phyloP scores from a whole-genome alignment of 2,113 vertebrate species.

The Cololabis saira region DNA sequence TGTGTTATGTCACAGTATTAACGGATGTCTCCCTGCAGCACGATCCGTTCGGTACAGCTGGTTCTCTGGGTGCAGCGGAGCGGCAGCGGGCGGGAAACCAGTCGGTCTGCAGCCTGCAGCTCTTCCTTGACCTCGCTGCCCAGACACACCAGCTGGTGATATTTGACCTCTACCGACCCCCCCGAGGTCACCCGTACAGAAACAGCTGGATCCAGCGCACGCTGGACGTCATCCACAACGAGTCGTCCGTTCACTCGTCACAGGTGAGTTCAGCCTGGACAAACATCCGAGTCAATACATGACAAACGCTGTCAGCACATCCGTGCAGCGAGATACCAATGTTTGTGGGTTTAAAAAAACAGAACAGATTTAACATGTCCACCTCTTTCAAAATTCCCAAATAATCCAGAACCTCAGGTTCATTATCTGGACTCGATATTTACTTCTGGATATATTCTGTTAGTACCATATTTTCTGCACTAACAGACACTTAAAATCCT shows the following conservation, averaged over 20 bases:
- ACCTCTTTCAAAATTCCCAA: too few relatives aligned
- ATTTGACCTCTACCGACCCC: conserved; percentile 89
- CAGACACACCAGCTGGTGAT: conserved; percentile 80
- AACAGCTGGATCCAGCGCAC: conserved; percentile 82
- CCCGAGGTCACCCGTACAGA: conserved; percentile 84
- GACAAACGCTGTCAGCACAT: too few relatives aligned
- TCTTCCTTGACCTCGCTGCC: conserved; percentile 84
- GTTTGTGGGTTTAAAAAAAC: too few relatives aligned
- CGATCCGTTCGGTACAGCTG: conserved; percentile 81
- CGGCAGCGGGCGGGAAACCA: conserved; percentile 78
- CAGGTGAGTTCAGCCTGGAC: conserved; percentile 73
- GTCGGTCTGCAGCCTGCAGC: conserved; percentile 80
- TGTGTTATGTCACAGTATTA: conserved; percentile 12
- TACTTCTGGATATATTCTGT: too few relatives aligned
- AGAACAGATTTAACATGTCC: too few relatives aligned
- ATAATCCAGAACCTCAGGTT: too few relatives aligned
- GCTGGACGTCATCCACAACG: conserved; percentile 81
- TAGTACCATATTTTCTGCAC: too few relatives aligned
- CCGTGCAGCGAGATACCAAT: too few relatives aligned
- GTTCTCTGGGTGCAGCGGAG: conserved; percentile 74
- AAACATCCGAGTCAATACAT: too few relatives aligned
- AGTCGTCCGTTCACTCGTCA: conserved; percentile 80
- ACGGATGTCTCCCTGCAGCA: conserved; percentile 64
- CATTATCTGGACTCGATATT: too few relatives aligned
- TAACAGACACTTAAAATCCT: too few relatives aligned